Conservation (phyloP, 1,140 invertebrate species). For the Drosophila paulistorum region DNA sequence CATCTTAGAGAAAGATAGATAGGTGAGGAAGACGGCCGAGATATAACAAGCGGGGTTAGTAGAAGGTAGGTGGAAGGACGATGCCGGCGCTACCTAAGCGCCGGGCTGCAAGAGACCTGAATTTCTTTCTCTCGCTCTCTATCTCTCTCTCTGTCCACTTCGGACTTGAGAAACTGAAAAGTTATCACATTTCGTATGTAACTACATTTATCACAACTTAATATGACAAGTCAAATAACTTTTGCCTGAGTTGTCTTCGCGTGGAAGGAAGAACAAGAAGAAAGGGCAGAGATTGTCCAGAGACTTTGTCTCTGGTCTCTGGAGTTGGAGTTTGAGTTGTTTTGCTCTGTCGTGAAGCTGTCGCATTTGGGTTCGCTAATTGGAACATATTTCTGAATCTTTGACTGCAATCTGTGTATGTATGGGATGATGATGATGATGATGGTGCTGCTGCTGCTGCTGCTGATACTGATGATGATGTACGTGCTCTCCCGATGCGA, state of each 20-base stretch:
- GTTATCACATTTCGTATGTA: conserved; percentile 79
- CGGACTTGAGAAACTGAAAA: conserved; percentile 28
- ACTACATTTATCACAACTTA: conserved; percentile 82
- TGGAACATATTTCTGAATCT: conserved; percentile 72
- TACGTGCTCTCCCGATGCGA: conserved; percentile 46
- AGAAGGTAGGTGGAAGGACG: not conserved
- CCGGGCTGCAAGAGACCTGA: not conserved
- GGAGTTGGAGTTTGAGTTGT: no score
- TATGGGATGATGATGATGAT: conserved; percentile 3
- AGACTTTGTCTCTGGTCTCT: no score
- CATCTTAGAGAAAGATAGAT: conserved; percentile 21
- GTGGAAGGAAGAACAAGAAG: not conserved
- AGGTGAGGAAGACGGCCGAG: no score
- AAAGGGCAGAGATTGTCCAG: not conserved
- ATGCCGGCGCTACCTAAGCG: conserved; percentile 37
- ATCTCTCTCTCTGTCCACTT: not conserved
- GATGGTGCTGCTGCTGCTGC: not conserved
- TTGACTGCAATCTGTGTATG: conserved; percentile 7
- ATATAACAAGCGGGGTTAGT: no score
- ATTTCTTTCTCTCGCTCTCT: not conserved
- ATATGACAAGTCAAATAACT: conserved; percentile 81
- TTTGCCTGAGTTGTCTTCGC: conserved; percentile 50
- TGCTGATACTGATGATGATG: conserved; percentile 45
- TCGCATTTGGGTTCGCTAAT: conserved; percentile 76
- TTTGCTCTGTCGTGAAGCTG: conserved; percentile 20